A percentile compares a stretch with the other conserved stretches of the same genome.
These are phyloP conservation scores for Tyria jacobaeae DNA, from an alignment of 2,888 invertebrate genomes.

Conservation along the genomic window DNA sequence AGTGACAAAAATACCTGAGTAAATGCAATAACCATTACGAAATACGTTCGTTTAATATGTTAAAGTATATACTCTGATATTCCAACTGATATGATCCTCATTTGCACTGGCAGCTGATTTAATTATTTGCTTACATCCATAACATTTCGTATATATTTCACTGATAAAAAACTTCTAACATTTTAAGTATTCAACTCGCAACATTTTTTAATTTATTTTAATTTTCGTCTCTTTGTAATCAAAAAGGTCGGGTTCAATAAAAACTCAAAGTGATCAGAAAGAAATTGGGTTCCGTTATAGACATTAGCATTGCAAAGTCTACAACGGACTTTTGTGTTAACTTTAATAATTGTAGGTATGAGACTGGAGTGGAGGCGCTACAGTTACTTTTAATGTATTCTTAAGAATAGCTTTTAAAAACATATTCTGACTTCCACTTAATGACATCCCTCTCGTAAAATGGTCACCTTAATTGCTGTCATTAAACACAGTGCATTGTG, in stretches of 20 bases:
- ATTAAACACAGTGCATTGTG: neutral
- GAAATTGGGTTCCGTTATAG: neutral
- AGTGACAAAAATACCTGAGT: no score
- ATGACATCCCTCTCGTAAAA: neutral
- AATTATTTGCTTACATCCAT: no score
- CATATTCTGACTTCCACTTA: neutral
- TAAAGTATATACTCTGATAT: no score
- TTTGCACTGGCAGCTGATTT: no score
- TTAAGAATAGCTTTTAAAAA: neutral
- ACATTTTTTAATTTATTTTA: neutral
- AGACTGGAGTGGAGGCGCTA: neutral
- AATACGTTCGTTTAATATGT: no score
- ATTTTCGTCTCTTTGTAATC: neutral
- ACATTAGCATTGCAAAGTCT: neutral
- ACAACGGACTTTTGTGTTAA: neutral
- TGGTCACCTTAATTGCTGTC: neutral
- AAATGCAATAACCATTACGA: no score
- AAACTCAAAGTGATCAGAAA: neutral
- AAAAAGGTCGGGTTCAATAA: neutral
- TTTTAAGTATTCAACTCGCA: no score
- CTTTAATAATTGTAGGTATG: neutral
- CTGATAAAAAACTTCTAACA: no score
- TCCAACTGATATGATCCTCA: no score
- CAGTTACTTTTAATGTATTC: neutral
- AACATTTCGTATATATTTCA: no score